These are phyloP conservation scores for Harlomillsia oculata DNA, from an alignment of 1,140 invertebrate genomes.

Conservation along the genomic window DNA sequence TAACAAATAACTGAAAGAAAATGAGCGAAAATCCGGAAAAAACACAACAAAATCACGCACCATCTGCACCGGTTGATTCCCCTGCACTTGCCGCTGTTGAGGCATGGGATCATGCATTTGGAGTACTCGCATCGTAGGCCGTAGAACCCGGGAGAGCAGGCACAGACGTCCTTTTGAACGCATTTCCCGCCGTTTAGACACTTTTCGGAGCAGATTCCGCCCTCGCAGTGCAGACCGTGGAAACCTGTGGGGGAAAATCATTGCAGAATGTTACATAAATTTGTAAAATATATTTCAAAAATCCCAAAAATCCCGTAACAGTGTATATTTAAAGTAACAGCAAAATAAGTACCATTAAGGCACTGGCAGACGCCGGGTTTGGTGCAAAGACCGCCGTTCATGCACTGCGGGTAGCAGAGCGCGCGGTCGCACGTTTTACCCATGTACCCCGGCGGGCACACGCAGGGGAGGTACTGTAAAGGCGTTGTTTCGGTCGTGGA, in stretches of 20 bases:
- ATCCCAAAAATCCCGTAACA: too few species aligned
- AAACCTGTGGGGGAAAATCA: constrained; percentile 73
- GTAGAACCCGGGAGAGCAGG: constrained; percentile 80
- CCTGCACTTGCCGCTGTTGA: constrained; percentile 73
- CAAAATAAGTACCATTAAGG: too few species aligned
- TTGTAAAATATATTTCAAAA: neutral
- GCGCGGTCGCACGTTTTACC: constrained; percentile 78
- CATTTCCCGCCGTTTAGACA: constrained; percentile 91
- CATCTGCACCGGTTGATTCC: constrained; percentile 71
- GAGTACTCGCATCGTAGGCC: constrained; percentile 80
- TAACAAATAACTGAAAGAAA: neutral
- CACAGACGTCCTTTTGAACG: constrained; percentile 81
- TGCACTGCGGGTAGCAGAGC: constrained; percentile 81
- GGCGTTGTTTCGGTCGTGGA: too few species aligned
- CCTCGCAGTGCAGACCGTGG: constrained; percentile 84
- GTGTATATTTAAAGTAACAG: too few species aligned
- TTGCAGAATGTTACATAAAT: neutral
- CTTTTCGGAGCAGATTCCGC: constrained; percentile 81
- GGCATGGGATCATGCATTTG: constrained; percentile 77
- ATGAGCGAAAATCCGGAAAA: neutral
- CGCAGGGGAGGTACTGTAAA: too few species aligned
- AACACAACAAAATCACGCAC: neutral
- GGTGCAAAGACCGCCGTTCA: constrained; percentile 83
- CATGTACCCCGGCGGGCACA: constrained; percentile 81
- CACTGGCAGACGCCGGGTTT: constrained; percentile 67